Percentiles rank a stretch among this genome's conserved stretches.
Evolutionary conservation across 1,140 invertebrate genomes (phyloP).

Genomic region (Contarinia nasturtii): DNA sequence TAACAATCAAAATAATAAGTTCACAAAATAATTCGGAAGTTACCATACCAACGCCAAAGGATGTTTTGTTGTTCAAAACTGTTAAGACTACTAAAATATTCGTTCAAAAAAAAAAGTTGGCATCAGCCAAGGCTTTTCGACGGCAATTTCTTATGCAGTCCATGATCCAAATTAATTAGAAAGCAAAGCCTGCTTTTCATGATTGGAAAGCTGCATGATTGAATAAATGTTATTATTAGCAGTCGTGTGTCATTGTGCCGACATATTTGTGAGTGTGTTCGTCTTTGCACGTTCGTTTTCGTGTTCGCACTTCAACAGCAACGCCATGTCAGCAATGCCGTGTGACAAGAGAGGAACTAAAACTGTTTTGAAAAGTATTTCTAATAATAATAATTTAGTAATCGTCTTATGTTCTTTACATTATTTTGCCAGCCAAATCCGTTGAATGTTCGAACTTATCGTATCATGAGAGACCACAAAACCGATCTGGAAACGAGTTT

Average conservation of each 20-base stretch:
- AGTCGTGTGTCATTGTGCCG: neutral
- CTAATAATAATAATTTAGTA: neutral
- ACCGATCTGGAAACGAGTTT: slow-evolving; percentile 22
- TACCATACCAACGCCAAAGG: too few relatives aligned
- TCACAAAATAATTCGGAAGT: too few relatives aligned
- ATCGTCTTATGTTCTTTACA: neutral
- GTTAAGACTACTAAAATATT: too few relatives aligned
- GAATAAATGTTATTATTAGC: neutral
- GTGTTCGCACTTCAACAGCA: neutral
- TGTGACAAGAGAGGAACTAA: neutral
- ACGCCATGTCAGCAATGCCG: neutral
- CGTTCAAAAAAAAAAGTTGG: too few relatives aligned
- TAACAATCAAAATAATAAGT: too few relatives aligned
- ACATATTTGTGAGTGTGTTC: neutral
- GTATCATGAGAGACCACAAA: slow-evolving; percentile 14
- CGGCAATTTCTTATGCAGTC: too few relatives aligned
- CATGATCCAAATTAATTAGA: neutral
- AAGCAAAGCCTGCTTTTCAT: neutral
- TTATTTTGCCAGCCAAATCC: slow-evolving; percentile 14
- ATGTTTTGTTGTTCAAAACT: too few relatives aligned
- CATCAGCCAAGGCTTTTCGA: too few relatives aligned
- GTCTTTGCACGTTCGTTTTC: neutral
- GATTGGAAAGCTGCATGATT: neutral
- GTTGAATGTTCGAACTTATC: slow-evolving; percentile 17
- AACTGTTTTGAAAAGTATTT: neutral